Conservation (phyloP, 1,140 invertebrate genomes). For the Hydropsyche tenuis region DNA sequence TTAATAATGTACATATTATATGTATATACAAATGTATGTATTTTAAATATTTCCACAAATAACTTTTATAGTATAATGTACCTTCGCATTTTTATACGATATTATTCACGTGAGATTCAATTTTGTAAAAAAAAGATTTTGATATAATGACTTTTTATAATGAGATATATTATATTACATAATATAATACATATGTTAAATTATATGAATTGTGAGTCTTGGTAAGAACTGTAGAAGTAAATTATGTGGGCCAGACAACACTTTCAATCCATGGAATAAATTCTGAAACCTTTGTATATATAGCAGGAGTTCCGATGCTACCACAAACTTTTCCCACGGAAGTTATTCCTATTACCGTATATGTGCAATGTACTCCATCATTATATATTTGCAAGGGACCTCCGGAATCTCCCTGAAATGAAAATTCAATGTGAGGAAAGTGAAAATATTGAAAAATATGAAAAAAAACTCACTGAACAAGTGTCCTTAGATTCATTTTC, state of each 20-base stretch:
- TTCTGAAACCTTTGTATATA: constrained; percentile 66
- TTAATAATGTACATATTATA: too few species aligned
- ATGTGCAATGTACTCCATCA: constrained; percentile 55
- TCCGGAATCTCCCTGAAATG: constrained; percentile 67
- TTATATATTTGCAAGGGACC: constrained; percentile 61
- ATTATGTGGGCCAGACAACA: constrained; percentile 55
- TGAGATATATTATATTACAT: neutral
- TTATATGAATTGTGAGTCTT: too few species aligned
- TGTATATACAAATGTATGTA: too few species aligned
- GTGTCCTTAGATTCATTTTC: neutral
- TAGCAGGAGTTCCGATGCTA: constrained; percentile 60
- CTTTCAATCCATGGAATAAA: constrained; percentile 69
- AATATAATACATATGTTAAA: neutral
- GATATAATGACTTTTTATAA: too few species aligned
- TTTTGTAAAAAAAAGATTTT: too few species aligned
- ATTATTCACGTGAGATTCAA: too few species aligned
- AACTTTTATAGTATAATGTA: too few species aligned
- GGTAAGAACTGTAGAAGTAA: too few species aligned
- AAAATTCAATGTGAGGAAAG: too few species aligned
- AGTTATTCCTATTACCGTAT: constrained; percentile 60
- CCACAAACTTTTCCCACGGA: constrained; percentile 66
- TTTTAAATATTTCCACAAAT: too few species aligned
- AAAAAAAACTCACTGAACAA: constrained; percentile 16
- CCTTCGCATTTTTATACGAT: too few species aligned
- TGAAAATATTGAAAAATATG: neutral